Evolutionary conservation across 2,797 vertebrate species (phyloP).

Genomic region (Ceyx erithaca): DNA sequence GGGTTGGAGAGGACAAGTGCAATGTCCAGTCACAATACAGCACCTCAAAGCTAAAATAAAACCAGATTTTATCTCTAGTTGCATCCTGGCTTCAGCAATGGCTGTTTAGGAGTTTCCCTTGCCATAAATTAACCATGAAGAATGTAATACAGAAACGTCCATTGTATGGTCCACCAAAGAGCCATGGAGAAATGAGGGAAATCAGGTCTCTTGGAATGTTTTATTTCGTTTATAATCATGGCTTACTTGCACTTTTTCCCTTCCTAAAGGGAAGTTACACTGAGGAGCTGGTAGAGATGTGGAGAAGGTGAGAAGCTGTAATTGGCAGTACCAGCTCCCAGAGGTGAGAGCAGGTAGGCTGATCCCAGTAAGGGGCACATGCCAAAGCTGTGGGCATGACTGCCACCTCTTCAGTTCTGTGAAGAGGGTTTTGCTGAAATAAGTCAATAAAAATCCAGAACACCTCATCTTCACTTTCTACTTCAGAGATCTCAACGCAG

Average conservation of each 20-base stretch:
- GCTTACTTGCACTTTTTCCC: neutral
- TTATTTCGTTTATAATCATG: neutral
- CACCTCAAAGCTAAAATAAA: neutral
- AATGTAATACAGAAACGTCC: neutral
- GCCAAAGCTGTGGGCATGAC: neutral
- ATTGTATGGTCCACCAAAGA: neutral
- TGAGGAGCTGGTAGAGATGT: neutral
- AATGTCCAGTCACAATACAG: neutral
- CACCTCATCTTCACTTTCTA: neutral
- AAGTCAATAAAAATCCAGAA: neutral
- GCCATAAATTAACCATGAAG: neutral
- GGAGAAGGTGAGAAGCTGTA: neutral
- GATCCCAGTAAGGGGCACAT: neutral
- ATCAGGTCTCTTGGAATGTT: neutral
- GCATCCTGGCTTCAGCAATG: neutral
- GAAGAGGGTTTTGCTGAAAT: neutral
- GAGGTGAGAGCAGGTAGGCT: neutral
- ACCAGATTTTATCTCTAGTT: neutral
- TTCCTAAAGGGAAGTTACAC: neutral
- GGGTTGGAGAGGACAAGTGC: neutral
- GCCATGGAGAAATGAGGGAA: neutral
- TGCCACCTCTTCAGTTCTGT: neutral
- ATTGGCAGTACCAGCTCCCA: neutral
- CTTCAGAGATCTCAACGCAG: neutral
- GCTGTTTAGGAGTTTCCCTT: neutral